Conservation (phyloP, 2,797 vertebrate species). For the Gymnothorax reevesii region DNA sequence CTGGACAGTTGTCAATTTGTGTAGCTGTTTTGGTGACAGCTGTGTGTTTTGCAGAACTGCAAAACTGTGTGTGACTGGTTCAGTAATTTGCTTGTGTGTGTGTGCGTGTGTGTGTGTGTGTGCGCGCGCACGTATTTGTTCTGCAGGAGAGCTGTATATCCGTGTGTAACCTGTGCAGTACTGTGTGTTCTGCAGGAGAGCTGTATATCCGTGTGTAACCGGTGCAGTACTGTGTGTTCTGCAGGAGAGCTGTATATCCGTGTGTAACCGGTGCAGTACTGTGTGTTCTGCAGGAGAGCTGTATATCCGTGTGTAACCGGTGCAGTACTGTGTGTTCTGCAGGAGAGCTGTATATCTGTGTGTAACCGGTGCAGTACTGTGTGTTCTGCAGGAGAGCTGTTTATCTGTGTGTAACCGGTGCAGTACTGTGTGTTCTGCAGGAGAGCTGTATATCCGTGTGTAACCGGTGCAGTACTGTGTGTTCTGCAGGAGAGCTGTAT, state of each 20-base stretch:
- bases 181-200: slow-evolving; percentile 73
- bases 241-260: slow-evolving; percentile 92
- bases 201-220: slow-evolving; percentile 81
- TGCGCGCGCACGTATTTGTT: too few species aligned
- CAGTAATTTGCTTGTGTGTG: not conserved
- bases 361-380: not conserved
- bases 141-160: too few species aligned
- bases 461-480: not conserved
- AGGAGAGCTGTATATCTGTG: slow-evolving; percentile 93
- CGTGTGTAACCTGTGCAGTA: too few species aligned
- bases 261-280: slow-evolving; percentile 38
- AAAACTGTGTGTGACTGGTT: not conserved
- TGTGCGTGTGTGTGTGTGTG: not conserved
- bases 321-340: slow-evolving; percentile 13
- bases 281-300: slow-evolving; percentile 77
- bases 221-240: not conserved
- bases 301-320: slow-evolving; percentile 77
- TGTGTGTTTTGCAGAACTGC: too few species aligned
- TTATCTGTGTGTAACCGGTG: slow-evolving; percentile 72
- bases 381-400: slow-evolving; percentile 81
- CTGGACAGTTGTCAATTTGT: slow-evolving; percentile 92
- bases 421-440: slow-evolving; percentile 55
- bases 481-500: slow-evolving; percentile 84
- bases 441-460: slow-evolving; percentile 89
- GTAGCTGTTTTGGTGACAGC: slow-evolving; percentile 38